These are phyloP conservation scores for Drosophila lutescens DNA, from an alignment of 2,888 invertebrate genomes.

Conservation along the genomic window DNA sequence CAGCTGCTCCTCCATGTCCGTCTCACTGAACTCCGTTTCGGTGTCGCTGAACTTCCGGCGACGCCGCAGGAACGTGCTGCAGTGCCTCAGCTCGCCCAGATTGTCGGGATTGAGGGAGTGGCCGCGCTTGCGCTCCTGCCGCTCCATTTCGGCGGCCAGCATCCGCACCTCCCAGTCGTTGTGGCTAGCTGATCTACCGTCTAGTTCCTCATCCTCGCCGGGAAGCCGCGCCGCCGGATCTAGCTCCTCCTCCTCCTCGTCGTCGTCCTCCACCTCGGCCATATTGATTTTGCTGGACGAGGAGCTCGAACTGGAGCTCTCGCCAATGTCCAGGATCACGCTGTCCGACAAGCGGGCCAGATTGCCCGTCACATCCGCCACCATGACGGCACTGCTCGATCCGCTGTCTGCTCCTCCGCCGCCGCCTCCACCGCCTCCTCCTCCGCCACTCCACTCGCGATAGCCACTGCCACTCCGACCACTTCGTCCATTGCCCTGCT, in stretches of 20 bases:
- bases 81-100: conserved; percentile 70
- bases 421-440: too few relatives aligned
- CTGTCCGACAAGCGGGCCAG: conserved; percentile 84
- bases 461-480: conserved; percentile 46
- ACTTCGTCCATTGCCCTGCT: conserved; percentile 53
- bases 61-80: conserved; percentile 72
- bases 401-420: conserved; percentile 29
- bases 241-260: conserved; percentile 69
- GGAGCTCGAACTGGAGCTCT: conserved; percentile 82
- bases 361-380: conserved; percentile 84
- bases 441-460: conserved; percentile 63
- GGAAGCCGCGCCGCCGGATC: conserved; percentile 61
- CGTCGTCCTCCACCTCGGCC: conserved; percentile 66
- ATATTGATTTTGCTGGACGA: conserved; percentile 80
- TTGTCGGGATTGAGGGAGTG: conserved; percentile 79
- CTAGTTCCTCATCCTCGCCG: conserved; percentile 61
- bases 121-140: conserved; percentile 84
- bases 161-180: conserved; percentile 92
- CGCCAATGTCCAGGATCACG: conserved; percentile 82
- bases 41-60: conserved; percentile 83
- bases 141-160: conserved; percentile 90
- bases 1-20: conserved; percentile 73
- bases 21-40: conserved; percentile 83
- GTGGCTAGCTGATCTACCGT: conserved; percentile 57
- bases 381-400: conserved; percentile 58